Evolutionary conservation across 2,888 invertebrate species (phyloP).

Genomic region (Blastobasis adustella): DNA sequence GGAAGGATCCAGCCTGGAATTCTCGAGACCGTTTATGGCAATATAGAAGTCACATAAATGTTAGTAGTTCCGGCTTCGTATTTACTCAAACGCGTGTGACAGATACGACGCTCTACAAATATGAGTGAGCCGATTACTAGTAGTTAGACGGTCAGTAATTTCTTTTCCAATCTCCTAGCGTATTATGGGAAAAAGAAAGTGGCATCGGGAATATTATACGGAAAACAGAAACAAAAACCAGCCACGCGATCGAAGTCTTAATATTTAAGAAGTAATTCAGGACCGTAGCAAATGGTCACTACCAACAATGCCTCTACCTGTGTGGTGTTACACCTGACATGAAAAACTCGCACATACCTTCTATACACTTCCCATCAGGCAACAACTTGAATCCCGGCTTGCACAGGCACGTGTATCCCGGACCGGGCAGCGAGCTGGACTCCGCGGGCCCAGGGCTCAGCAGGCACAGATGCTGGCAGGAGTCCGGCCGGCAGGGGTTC

Average conservation of each 20-base stretch:
- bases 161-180: neutral
- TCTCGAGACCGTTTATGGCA: too few species aligned
- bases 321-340: too few species aligned
- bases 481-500: constrained; percentile 80
- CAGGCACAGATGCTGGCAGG: constrained; percentile 93
- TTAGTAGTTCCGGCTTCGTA: too few species aligned
- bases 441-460: constrained; percentile 78
- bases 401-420: constrained; percentile 90
- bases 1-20: too few species aligned
- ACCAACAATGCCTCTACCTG: too few species aligned
- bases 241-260: neutral
- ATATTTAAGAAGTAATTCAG: too few species aligned
- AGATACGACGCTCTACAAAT: too few species aligned
- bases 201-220: too few species aligned
- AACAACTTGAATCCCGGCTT: constrained; percentile 87
- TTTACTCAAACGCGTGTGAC: too few species aligned
- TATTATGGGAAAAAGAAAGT: neutral
- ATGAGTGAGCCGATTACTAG: too few species aligned
- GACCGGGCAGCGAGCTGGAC: constrained; percentile 59
- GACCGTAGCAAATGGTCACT: neutral
- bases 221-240: neutral
- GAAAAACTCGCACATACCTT: constrained; percentile 49
- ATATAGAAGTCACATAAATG: too few species aligned
- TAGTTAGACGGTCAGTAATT: neutral
- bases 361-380: constrained; percentile 82